These are phyloP conservation scores for Arrhamphus sclerolepis DNA, from an alignment of 2,797 vertebrate genomes.

Conservation along the genomic window DNA sequence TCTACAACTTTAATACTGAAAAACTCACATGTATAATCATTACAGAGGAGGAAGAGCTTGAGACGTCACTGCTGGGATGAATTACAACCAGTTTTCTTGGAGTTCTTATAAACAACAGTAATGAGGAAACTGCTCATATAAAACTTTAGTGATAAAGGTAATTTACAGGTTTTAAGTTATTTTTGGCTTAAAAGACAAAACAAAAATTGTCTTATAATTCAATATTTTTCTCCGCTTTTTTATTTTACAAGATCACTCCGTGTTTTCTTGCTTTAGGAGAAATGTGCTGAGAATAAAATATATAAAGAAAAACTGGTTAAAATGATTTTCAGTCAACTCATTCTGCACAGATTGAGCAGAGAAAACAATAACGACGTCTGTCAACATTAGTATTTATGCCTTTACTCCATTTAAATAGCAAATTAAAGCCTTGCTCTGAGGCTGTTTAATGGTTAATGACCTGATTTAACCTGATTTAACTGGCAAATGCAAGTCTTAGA, in stretches of 20 bases:
- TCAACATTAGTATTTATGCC: conserved; percentile 31
- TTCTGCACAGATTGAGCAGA: no score
- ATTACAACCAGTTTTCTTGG: conserved; percentile 29
- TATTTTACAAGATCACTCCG: conserved; percentile 37
- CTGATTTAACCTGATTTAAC: conserved; percentile 55
- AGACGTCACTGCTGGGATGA: neutral
- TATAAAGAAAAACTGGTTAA: no score
- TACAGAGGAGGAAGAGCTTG: conserved; percentile 2
- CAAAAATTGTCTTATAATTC: conserved; percentile 12
- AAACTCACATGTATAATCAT: no score
- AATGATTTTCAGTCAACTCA: no score
- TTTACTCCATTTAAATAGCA: conserved; percentile 51
- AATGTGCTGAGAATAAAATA: conserved; percentile 27
- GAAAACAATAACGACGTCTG: conserved; percentile 3
- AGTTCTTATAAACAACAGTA: conserved; percentile 18
- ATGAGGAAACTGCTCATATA: conserved; percentile 17
- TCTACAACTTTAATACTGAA: no score
- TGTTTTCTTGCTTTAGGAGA: conserved; percentile 24
- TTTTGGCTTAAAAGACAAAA: conserved; percentile 18
- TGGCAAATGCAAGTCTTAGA: conserved; percentile 35
- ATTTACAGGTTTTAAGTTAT: conserved; percentile 29
- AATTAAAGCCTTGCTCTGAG: conserved; percentile 58
- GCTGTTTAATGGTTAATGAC: conserved; percentile 59
- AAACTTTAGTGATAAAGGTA: conserved; percentile 18
- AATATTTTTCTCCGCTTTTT: conserved; percentile 19